Base-by-base conservation (phyloP, 1,140 invertebrate species). In the Bombus confusus region DNA sequence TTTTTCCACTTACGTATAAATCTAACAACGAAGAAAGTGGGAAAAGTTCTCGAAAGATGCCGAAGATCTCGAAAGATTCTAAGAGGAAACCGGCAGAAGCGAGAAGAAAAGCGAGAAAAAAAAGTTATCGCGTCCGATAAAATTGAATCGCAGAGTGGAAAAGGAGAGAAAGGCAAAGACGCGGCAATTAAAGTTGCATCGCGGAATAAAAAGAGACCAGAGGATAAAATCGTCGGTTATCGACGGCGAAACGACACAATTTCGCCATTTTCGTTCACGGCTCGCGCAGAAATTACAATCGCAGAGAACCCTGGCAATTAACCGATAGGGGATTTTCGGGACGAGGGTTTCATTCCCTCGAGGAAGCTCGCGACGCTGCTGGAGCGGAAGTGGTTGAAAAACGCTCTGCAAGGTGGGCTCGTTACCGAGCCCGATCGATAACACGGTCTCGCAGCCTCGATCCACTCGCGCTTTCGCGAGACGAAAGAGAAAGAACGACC, bases 391-490 rank as follows among this genome's bases (percentile, higher is more conserved):
- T 59, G 83, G 57, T 85, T 64, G 84, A 69, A 85, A 81, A 85
- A 74, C 59, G 69, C 71, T 81, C 78, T 80, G 68, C 76, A 81
- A 85, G 78, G 71, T 39, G 71, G 78, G 71, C 71, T 85, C 75
- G 71, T 85, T 80, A 85, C 64, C 18, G 59, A 18, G 43, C 15
- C 31, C 34, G 74, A 83, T 83, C 73, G 80, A 83, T 86, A 83
- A 86, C 85, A 66, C 85, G 81, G 73, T 78, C 81, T 73, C 80
- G 71, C n/a, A 28, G 59, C 41, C 81, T 72, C 85, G 85, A 86
- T 83, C 64, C 81, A 86, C 85, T 86, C 85, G 85, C 85, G 81
- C 85, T 86, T 86, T 86, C 81, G 80, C 85, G 85, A 43, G 81
- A 78, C 74, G 81, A 83, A 83, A 86, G 81, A 86, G 81, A 86